Evolutionary conservation across 2,797 vertebrate species (phyloP).

Genomic region (Onychomys arenicola): DNA sequence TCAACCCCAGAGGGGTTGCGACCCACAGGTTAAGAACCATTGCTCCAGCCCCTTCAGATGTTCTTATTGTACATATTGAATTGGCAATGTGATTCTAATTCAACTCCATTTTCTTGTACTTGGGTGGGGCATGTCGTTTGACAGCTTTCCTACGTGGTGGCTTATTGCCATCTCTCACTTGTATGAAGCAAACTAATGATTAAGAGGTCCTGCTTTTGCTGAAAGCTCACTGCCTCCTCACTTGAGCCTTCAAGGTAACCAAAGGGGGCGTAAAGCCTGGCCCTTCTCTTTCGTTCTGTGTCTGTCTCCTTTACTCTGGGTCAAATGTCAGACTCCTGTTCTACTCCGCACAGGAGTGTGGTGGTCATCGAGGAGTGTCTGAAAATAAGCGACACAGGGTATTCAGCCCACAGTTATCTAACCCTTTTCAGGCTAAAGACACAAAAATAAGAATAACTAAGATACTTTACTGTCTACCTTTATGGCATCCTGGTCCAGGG

Average conservation of each 20-base stretch:
- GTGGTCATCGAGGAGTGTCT: not conserved
- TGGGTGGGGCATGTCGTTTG: not conserved
- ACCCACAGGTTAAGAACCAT: not conserved
- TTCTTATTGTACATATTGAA: not conserved
- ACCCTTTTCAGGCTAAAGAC: not conserved
- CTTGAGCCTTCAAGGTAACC: not conserved
- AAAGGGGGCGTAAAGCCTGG: not conserved
- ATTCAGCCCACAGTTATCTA: not conserved
- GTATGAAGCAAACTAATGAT: not conserved
- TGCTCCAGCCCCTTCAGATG: not conserved
- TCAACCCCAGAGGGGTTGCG: not conserved
- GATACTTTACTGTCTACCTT: not conserved
- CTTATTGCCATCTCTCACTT: not conserved
- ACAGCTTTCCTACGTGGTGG: not conserved
- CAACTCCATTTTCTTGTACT: not conserved
- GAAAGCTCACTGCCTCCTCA: not conserved
- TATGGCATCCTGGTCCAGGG: not conserved
- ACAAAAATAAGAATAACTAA: not conserved
- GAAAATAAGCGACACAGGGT: not conserved
- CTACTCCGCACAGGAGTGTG: not conserved
- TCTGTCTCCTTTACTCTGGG: not conserved
- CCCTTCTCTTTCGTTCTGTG: no score
- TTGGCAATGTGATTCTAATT: not conserved
- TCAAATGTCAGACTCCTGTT: not conserved
- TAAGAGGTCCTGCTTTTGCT: not conserved